Conservation (phyloP, 2,113 vertebrate species). For the Rhabdomys dilectus region DNA sequence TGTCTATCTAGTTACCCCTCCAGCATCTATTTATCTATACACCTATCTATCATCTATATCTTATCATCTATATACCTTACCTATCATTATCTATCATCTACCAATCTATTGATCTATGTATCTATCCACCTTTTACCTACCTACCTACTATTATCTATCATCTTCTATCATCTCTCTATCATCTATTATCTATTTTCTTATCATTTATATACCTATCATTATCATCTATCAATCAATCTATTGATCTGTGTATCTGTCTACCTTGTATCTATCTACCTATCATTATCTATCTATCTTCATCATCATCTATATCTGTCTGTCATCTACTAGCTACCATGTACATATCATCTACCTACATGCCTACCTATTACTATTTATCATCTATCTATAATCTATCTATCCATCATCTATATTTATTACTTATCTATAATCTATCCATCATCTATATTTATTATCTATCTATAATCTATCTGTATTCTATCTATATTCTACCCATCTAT, state of each 20-base stretch:
- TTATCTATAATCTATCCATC: background rate
- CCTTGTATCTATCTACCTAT: background rate
- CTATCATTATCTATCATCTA: background rate
- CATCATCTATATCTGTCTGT: too few species aligned
- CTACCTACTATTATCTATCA: background rate
- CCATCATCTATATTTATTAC: background rate
- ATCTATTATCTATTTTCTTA: background rate
- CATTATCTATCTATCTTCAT: too few species aligned
- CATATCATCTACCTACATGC: background rate
- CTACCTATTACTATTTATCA: background rate
- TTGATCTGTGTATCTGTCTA: background rate
- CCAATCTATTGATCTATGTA: background rate
- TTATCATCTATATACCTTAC: background rate
- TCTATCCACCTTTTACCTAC: background rate
- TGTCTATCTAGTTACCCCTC: background rate
- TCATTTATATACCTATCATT: too few species aligned
- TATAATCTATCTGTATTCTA: background rate
- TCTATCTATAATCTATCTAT: background rate
- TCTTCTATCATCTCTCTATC: background rate
- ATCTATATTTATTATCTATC: background rate
- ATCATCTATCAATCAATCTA: background rate
- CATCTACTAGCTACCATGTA: background rate
- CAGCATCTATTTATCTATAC: background rate
- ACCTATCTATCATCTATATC: background rate
- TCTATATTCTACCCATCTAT: background rate